These are phyloP conservation scores for Cuniculus paca DNA, from an alignment of 2,797 vertebrate genomes.

Conservation along the genomic window DNA sequence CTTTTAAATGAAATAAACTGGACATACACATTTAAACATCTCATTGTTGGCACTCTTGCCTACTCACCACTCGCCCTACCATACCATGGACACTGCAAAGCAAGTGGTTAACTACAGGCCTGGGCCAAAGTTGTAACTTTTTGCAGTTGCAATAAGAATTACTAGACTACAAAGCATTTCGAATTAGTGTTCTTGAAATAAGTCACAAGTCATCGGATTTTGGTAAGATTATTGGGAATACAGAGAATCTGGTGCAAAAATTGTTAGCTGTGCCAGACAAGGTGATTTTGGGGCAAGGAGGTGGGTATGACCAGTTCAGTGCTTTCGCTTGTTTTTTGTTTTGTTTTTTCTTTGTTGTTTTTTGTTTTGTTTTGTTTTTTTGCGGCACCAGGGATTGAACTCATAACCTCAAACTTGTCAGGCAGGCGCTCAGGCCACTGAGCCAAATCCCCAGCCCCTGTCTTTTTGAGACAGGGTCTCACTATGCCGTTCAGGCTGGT, in stretches of 20 bases:
- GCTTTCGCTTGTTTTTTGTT: too few relatives aligned
- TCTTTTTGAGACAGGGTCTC: too few relatives aligned
- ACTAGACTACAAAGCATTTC: neutral
- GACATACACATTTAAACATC: neutral
- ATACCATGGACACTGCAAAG: neutral
- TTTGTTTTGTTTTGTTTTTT: too few relatives aligned
- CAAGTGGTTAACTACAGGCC: neutral
- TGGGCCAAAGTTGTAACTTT: neutral
- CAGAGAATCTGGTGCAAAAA: conserved; percentile 93
- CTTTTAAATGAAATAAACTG: neutral
- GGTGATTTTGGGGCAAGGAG: conserved; percentile 97
- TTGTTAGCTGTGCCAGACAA: conserved; percentile 93
- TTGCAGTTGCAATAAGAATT: neutral
- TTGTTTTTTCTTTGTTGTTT: too few relatives aligned
- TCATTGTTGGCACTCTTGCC: neutral
- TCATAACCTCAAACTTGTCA: too few relatives aligned
- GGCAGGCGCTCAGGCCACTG: too few relatives aligned
- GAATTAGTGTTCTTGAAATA: conserved; percentile 90
- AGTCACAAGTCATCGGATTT: conserved; percentile 97
- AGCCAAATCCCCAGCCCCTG: too few relatives aligned
- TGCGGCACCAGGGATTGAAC: too few relatives aligned
- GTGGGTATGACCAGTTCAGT: conserved; percentile 96
- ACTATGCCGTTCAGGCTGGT: too few relatives aligned
- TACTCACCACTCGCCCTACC: too few relatives aligned
- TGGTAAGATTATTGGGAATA: conserved; percentile 92